Conservation (phyloP, 2,113 vertebrate species). For the Tachysurus vachellii region DNA sequence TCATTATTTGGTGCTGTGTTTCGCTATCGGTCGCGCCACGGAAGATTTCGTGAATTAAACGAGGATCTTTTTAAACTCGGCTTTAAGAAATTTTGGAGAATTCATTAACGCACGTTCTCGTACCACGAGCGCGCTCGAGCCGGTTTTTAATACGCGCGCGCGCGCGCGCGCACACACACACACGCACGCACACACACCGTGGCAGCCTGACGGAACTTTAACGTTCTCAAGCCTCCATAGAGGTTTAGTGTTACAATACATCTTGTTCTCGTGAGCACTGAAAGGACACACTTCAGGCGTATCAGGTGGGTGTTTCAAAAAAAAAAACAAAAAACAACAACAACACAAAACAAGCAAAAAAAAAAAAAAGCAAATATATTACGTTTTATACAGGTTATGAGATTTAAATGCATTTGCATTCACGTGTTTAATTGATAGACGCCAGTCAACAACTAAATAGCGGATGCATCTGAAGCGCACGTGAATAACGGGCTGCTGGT, state of each 20-base stretch:
- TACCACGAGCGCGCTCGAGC: slow-evolving; percentile 45
- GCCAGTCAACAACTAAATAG: background rate
- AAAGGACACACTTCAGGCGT: slow-evolving; percentile 55
- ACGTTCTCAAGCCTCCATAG: slow-evolving; percentile 37
- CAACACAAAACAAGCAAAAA: no score
- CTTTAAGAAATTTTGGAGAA: slow-evolving; percentile 14
- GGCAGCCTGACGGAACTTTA: slow-evolving; percentile 67
- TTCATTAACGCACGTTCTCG: slow-evolving; percentile 47
- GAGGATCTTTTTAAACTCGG: background rate
- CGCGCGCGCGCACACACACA: background rate
- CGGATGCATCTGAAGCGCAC: background rate
- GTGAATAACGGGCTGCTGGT: background rate
- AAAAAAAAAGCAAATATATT: background rate
- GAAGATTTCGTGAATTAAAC: background rate
- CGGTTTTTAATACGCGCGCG: background rate
- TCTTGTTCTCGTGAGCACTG: slow-evolving; percentile 45
- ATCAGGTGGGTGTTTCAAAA: slow-evolving; percentile 64
- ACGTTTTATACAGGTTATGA: background rate
- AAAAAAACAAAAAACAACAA: background rate
- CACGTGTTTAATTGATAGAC: slow-evolving; percentile 8
- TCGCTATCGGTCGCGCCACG: background rate
- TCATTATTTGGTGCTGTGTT: slow-evolving; percentile 10
- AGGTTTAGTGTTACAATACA: slow-evolving; percentile 37
- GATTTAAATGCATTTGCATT: background rate
- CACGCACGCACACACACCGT: background rate